These are phyloP conservation scores for Hyposoter dolosus DNA, from an alignment of 2,888 invertebrate species.

Conservation along the genomic window DNA sequence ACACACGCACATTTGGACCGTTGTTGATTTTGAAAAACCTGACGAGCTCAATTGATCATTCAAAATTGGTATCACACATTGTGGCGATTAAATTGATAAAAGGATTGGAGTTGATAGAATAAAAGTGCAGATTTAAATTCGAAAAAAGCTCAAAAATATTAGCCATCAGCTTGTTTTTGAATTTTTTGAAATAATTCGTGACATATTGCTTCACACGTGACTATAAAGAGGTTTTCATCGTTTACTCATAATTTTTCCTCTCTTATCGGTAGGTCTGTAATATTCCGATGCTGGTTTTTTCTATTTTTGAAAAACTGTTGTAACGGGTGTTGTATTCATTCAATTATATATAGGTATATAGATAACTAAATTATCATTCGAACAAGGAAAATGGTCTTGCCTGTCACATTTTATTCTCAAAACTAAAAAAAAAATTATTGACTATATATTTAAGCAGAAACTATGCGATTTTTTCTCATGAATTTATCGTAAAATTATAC, in stretches of 20 bases:
- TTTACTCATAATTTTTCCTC: not conserved
- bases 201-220: not conserved
- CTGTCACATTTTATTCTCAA: not conserved
- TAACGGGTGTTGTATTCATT: not conserved
- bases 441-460: not conserved
- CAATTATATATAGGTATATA: not conserved
- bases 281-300: not conserved
- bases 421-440: not conserved
- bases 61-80: not conserved
- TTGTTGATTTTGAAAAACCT: not conserved
- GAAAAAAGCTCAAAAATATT: not conserved
- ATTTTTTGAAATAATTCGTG: not conserved
- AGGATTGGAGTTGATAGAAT: not conserved
- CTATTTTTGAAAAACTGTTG: not conserved
- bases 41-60: not conserved
- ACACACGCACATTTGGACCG: not conserved
- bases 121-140: not conserved
- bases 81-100: too few species aligned
- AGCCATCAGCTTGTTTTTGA: not conserved
- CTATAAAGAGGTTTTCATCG: not conserved
- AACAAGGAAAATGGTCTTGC: not conserved
- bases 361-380: not conserved
- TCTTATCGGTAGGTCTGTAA: not conserved
- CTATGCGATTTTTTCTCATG: not conserved
- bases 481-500: not conserved